Evolutionary conservation across 2,113 vertebrate species (phyloP).

Genomic region (Lagenorhynchus albirostris): DNA sequence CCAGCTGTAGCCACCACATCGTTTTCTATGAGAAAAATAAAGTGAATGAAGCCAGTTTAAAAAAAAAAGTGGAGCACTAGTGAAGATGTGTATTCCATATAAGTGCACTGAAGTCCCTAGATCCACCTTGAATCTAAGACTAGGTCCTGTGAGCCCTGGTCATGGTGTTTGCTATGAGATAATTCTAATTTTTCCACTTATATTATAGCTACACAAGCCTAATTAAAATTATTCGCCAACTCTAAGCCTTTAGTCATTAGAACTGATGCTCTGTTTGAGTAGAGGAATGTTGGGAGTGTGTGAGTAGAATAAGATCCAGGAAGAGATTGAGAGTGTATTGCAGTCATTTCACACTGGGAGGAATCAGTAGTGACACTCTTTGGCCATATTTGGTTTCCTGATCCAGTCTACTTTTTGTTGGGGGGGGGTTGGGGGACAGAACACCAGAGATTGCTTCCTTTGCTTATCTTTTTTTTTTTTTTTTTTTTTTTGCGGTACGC

Average conservation of each 20-base stretch:
- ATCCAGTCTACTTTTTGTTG: not conserved
- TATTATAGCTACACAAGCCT: not conserved
- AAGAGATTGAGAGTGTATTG: not conserved
- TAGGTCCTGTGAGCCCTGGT: not conserved
- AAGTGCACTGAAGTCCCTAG: not conserved
- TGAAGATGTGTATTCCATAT: not conserved
- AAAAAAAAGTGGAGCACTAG: too few relatives aligned
- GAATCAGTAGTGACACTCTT: not conserved
- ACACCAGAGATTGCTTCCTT: not conserved
- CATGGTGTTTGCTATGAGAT: not conserved
- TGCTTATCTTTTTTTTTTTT: not conserved
- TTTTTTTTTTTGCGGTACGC: too few relatives aligned
- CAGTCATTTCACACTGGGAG: not conserved
- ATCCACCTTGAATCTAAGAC: not conserved
- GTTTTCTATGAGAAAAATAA: too few relatives aligned
- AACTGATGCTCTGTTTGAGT: not conserved
- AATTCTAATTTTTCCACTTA: not conserved
- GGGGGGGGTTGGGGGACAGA: fast-evolving
- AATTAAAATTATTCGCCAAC: not conserved
- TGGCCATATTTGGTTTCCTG: not conserved
- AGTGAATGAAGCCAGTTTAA: too few relatives aligned
- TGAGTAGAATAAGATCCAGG: not conserved
- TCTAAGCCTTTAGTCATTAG: not conserved
- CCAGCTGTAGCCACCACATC: too few relatives aligned
- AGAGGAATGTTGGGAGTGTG: not conserved